Evolutionary conservation across 2,888 invertebrate genomes (phyloP).

Genomic region (Blastobasis adustella): DNA sequence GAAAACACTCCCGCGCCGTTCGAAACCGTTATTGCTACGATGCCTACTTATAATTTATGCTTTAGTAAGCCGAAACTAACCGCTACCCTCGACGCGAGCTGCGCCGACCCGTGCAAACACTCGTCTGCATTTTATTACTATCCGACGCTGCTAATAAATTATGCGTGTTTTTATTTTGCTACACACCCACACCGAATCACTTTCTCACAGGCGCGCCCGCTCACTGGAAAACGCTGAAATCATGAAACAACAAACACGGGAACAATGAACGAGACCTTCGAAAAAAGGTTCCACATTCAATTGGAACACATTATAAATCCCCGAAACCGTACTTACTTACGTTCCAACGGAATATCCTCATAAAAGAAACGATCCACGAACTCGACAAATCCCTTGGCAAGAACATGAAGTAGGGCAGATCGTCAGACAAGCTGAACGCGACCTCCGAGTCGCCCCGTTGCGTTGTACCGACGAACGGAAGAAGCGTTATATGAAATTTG

Average conservation of each 20-base stretch:
- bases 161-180: too few species aligned
- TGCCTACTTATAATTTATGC: constrained; percentile 65
- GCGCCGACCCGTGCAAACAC: constrained; percentile 32
- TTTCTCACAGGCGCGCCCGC: too few species aligned
- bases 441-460: constrained; percentile 55
- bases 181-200: too few species aligned
- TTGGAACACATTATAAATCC: constrained; percentile 61
- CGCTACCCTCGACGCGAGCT: constrained; percentile 30
- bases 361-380: constrained; percentile 68
- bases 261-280: constrained; percentile 22
- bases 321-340: constrained; percentile 63
- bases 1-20: constrained; percentile 52
- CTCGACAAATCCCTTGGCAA: constrained; percentile 71
- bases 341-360: constrained; percentile 57
- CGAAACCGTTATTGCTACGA: constrained; percentile 55
- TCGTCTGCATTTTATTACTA: constrained; percentile 56
- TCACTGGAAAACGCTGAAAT: constrained; percentile 17
- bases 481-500: constrained; percentile 68
- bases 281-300: constrained; percentile 40
- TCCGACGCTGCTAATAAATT: constrained; percentile 1
- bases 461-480: constrained; percentile 62
- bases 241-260: constrained; percentile 22
- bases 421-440: constrained; percentile 65
- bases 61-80: constrained; percentile 63
- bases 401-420: constrained; percentile 70